Percentiles rank a stretch among this genome's conserved stretches.
phyloP scores from a whole-genome alignment of 35 echinoderm and acorn worm species.

The Ptychodera flava region DNA sequence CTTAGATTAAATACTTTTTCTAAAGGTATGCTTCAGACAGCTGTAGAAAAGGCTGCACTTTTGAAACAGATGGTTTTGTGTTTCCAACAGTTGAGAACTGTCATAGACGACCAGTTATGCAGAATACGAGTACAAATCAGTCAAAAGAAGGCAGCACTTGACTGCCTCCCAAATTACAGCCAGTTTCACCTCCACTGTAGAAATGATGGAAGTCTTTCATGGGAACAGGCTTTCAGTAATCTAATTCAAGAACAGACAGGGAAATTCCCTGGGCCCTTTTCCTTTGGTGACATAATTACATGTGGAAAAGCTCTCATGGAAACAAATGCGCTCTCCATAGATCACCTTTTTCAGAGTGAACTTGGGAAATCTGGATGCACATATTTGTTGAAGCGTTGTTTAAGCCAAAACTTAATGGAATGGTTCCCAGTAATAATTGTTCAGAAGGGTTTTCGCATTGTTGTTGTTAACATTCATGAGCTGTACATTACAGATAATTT shows the following conservation, averaged over 20 bases:
- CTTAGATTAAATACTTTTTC: not conserved
- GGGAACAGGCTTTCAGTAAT: not conserved
- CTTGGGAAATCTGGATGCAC: not conserved
- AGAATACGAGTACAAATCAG: constrained; percentile 1
- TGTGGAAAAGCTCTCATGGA: not conserved
- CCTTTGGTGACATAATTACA: not conserved
- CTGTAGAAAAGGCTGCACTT: not conserved
- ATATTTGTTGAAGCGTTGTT: not conserved
- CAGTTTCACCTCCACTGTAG: not conserved
- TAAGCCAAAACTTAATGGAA: not conserved
- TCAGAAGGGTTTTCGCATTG: not conserved
- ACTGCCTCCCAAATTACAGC: not conserved
- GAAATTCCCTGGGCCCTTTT: not conserved
- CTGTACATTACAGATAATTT: constrained; percentile 1
- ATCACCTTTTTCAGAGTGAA: not conserved
- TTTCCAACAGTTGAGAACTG: not conserved
- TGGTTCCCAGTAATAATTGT: not conserved
- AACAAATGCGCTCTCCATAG: not conserved
- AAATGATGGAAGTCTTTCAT: not conserved
- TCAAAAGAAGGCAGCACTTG: not conserved
- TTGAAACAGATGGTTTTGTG: constrained; percentile 1
- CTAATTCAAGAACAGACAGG: not conserved
- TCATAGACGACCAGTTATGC: not conserved
- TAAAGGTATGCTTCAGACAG: not conserved
- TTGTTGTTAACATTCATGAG: not conserved